Conservation (phyloP, 2,888 invertebrate species). For the Pyrochroa serraticornis region DNA sequence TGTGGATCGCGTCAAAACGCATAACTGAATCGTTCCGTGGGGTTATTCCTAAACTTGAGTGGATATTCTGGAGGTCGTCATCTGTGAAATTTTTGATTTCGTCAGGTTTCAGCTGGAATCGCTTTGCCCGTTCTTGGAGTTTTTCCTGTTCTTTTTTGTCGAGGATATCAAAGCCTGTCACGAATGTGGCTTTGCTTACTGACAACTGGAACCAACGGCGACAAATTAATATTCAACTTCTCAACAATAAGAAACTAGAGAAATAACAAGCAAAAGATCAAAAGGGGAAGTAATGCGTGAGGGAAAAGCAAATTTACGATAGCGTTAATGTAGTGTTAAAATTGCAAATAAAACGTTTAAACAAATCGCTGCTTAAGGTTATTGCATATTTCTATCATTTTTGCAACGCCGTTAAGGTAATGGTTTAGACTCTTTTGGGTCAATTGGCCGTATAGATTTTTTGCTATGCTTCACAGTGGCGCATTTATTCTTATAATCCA, state of each 20-base stretch:
- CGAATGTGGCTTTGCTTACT: conserved; percentile 54
- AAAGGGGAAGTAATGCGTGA: too few relatives aligned
- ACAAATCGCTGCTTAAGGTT: too few relatives aligned
- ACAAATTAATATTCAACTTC: not conserved
- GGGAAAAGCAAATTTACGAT: too few relatives aligned
- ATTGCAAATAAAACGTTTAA: too few relatives aligned
- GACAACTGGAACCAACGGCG: not conserved
- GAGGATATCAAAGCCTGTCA: conserved; percentile 61
- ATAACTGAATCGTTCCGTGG: conserved; percentile 67
- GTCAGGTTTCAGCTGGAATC: conserved; percentile 62
- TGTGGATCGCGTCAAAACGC: conserved; percentile 75
- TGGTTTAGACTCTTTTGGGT: too few relatives aligned
- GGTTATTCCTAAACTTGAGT: conserved; percentile 63
- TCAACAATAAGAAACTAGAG: not conserved
- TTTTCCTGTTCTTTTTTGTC: conserved; percentile 61
- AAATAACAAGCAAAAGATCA: too few relatives aligned
- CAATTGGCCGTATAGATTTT: too few relatives aligned
- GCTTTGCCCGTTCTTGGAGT: conserved; percentile 63
- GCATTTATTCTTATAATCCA: too few relatives aligned
- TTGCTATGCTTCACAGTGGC: too few relatives aligned
- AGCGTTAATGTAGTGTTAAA: too few relatives aligned
- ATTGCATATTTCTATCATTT: too few relatives aligned
- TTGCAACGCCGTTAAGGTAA: too few relatives aligned
- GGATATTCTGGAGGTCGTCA: conserved; percentile 53
- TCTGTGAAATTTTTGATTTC: conserved; percentile 56